These are phyloP conservation scores for Zeuzera pyrina DNA, from an alignment of 2,888 invertebrate genomes.

Conservation along the genomic window DNA sequence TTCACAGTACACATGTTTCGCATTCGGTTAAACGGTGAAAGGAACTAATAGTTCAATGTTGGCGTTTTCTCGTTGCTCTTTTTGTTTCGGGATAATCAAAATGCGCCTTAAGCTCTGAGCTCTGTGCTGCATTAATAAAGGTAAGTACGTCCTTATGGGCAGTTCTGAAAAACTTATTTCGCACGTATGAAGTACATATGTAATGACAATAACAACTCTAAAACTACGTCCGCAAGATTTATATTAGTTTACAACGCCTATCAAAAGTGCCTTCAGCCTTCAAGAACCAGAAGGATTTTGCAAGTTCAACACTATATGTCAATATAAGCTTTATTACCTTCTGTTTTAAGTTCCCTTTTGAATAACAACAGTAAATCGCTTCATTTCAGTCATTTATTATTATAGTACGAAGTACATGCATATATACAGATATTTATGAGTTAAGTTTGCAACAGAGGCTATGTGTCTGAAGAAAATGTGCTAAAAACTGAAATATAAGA, in stretches of 20 bases:
- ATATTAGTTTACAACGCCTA: not conserved
- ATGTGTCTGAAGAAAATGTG: conserved; percentile 35
- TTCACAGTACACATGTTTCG: no score
- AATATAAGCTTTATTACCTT: conserved; percentile 34
- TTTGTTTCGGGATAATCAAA: no score
- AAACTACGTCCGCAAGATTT: not conserved
- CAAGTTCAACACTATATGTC: conserved; percentile 37
- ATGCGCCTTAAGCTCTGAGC: conserved; percentile 52
- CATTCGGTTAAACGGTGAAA: no score
- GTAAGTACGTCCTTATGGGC: conserved; percentile 63
- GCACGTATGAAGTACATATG: conserved; percentile 27
- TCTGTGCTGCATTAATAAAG: conserved; percentile 66
- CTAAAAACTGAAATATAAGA: conserved; percentile 25
- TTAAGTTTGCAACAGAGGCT: conserved; percentile 30
- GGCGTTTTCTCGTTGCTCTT: no score
- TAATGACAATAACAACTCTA: conserved; percentile 27
- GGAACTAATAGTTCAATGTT: no score
- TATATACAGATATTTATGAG: conserved; percentile 23
- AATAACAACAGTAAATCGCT: not conserved
- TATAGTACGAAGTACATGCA: conserved; percentile 24
- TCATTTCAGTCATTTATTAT: not conserved
- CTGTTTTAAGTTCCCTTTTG: conserved; percentile 20
- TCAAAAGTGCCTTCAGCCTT: conserved; percentile 27
- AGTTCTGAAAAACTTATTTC: conserved; percentile 60
- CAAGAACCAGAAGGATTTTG: conserved; percentile 46